Evolutionary conservation across 2,888 invertebrate genomes (phyloP).

Genomic region (Zaprionus lineosus): DNA sequence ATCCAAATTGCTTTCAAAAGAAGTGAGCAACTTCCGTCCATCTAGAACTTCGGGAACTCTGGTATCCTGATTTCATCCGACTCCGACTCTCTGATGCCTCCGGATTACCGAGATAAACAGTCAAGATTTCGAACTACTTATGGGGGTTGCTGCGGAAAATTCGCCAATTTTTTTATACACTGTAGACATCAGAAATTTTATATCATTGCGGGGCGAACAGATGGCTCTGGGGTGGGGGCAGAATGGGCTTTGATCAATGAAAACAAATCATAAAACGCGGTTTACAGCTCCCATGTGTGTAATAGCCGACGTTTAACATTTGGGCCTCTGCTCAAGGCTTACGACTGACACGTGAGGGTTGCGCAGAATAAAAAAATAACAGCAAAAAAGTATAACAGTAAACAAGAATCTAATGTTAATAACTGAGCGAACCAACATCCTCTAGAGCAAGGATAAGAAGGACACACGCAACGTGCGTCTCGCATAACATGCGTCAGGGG

Average conservation of each 20-base stretch:
- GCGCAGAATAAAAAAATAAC: constrained; percentile 1
- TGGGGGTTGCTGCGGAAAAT: constrained; percentile 33
- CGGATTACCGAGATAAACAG: no score
- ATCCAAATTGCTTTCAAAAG: no score
- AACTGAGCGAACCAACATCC: not conserved
- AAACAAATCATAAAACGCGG: constrained; percentile 82
- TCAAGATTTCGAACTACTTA: constrained; percentile 37
- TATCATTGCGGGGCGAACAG: no score
- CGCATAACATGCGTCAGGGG: constrained; percentile 31
- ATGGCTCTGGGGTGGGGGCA: not conserved
- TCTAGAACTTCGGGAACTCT: no score
- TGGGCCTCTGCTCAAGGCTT: constrained; percentile 51
- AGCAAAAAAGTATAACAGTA: not conserved
- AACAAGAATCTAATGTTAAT: no score
- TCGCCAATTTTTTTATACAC: constrained; percentile 29
- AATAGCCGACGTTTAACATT: constrained; percentile 74
- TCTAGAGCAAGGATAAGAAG: not conserved
- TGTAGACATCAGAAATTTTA: no score
- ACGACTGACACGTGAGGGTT: constrained; percentile 57
- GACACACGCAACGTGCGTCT: constrained; percentile 23
- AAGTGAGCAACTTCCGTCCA: no score
- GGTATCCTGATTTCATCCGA: no score
- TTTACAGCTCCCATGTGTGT: constrained; percentile 83
- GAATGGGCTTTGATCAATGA: constrained; percentile 65
- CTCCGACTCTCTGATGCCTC: no score